Percentiles rank a stretch among this genome's conserved stretches.
phyloP scores from a whole-genome alignment of 1,140 invertebrate genomes.

The Lysiphlebus fabarum region DNA sequence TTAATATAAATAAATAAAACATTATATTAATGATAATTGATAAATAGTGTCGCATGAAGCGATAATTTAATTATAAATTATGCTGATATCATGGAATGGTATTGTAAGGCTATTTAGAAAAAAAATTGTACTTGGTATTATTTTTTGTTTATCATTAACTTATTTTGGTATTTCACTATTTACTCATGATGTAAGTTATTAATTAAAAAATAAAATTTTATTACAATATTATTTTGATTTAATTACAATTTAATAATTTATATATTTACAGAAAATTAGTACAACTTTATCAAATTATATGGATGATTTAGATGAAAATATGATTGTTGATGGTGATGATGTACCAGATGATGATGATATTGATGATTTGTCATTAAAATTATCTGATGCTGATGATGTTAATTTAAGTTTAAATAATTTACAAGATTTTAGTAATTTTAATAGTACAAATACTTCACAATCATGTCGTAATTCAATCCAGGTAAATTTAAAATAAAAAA shows the following conservation, averaged over 20 bases:
- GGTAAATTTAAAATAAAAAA: slow-evolving; percentile 38
- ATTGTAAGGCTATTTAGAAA: slow-evolving; percentile 65
- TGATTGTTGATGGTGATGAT: slow-evolving; percentile 39
- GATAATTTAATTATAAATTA: slow-evolving; percentile 22
- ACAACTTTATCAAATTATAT: slow-evolving; percentile 33
- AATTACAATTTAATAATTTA: slow-evolving; percentile 13
- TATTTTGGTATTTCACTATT: slow-evolving; percentile 71
- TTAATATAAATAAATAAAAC: neutral
- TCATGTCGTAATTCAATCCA: slow-evolving; percentile 84
- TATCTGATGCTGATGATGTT: slow-evolving; percentile 53
- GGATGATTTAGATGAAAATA: slow-evolving; percentile 37
- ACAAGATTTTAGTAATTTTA: slow-evolving; percentile 34
- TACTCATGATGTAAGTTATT: slow-evolving; percentile 48
- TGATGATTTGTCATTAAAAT: slow-evolving; percentile 62
- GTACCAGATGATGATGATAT: slow-evolving; percentile 50
- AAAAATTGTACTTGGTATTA: slow-evolving; percentile 66
- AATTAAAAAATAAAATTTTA: neutral
- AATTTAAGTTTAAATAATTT: slow-evolving; percentile 26
- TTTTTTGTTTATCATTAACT: slow-evolving; percentile 68
- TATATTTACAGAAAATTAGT: slow-evolving; percentile 35
- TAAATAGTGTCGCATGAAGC: slow-evolving; percentile 4
- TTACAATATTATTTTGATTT: slow-evolving; percentile 3
- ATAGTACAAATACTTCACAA: slow-evolving; percentile 52
- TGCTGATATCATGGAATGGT: slow-evolving; percentile 51
- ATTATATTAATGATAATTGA: neutral